These are phyloP conservation scores for Arenaria interpres DNA, from an alignment of 2,113 vertebrate species.

Conservation along the genomic window DNA sequence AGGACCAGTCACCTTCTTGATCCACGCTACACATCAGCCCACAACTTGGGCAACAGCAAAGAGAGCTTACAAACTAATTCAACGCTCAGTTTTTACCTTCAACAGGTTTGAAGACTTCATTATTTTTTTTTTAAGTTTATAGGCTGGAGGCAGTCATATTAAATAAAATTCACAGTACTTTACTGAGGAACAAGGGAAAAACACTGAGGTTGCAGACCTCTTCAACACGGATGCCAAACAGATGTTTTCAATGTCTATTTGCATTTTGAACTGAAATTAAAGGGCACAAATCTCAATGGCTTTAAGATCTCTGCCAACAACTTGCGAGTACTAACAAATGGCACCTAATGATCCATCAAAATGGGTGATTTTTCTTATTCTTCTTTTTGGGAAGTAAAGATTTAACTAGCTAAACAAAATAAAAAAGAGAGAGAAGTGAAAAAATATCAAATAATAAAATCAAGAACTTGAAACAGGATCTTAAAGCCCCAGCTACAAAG, in stretches of 20 bases:
- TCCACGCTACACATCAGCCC: neutral
- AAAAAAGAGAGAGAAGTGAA: neutral
- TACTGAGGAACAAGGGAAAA: neutral
- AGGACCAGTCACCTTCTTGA: neutral
- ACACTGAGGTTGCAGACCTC: neutral
- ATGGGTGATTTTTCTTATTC: neutral
- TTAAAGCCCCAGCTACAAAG: slow-evolving; percentile 35
- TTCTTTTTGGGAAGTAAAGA: neutral
- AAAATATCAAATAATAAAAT: slow-evolving; percentile 57
- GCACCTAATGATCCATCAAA: slow-evolving; percentile 1
- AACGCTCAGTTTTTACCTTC: neutral
- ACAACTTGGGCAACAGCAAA: neutral
- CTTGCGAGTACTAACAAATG: neutral
- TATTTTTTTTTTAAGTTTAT: neutral
- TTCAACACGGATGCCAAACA: neutral
- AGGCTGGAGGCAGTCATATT: neutral
- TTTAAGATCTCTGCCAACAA: slow-evolving; percentile 26
- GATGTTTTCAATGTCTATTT: slow-evolving; percentile 38
- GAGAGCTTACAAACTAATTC: neutral
- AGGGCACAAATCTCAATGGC: neutral
- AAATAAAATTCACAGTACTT: neutral
- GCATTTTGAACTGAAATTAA: slow-evolving; percentile 63
- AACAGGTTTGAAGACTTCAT: neutral
- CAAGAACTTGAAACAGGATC: slow-evolving; percentile 40
- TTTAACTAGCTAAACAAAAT: slow-evolving; percentile 22